These are phyloP conservation scores for Uria aalge DNA, from an alignment of 2,113 vertebrate genomes.

Conservation along the genomic window DNA sequence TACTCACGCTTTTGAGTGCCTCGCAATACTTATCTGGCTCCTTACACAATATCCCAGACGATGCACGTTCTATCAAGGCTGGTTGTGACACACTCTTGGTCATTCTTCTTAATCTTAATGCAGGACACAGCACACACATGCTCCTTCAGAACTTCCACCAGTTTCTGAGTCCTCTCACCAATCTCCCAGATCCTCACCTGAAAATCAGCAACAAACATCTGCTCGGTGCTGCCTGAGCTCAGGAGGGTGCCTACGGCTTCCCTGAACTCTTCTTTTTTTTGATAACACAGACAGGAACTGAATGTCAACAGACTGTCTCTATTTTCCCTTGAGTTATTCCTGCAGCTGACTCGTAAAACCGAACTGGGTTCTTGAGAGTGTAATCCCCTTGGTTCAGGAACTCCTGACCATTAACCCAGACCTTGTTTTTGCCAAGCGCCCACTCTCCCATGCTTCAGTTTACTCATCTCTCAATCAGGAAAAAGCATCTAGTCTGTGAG, in stretches of 20 bases:
- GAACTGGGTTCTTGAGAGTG: not conserved
- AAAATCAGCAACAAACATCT: not conserved
- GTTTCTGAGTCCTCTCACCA: constrained; percentile 47
- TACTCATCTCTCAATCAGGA: not conserved
- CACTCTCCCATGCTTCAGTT: not conserved
- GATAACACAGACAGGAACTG: not conserved
- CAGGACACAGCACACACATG: constrained; percentile 80
- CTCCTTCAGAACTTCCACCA: constrained; percentile 79
- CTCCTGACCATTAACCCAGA: not conserved
- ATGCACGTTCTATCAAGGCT: constrained; percentile 86
- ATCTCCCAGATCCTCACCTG: constrained; percentile 86
- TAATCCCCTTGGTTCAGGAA: not conserved
- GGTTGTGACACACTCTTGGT: constrained; percentile 82
- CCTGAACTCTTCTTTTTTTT: not conserved
- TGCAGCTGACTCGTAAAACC: not conserved
- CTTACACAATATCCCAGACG: constrained; percentile 90
- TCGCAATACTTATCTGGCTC: not conserved
- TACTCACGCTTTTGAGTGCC: not conserved
- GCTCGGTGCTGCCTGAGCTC: not conserved
- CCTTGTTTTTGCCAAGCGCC: not conserved
- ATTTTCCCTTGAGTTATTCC: not conserved
- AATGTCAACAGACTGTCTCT: not conserved
- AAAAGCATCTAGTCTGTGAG: not conserved
- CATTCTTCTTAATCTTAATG: constrained; percentile 81
- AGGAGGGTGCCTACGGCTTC: not conserved